phyloP scores from a whole-genome alignment of 2,113 vertebrate species.

The Hystrix cristata region DNA sequence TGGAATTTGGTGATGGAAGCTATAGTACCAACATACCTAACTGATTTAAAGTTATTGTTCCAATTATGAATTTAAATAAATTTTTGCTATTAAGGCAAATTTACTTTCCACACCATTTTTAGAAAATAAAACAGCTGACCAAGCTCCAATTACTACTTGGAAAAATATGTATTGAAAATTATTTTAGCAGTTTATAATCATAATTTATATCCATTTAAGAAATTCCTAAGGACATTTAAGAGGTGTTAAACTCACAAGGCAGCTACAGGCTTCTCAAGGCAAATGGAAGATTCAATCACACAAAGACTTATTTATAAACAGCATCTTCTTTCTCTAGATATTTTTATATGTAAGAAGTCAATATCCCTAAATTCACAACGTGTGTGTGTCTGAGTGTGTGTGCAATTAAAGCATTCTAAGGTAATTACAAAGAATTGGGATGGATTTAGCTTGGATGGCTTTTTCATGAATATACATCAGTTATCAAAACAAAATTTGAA shows the following conservation, averaged over 20 bases:
- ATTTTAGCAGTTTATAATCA: not conserved
- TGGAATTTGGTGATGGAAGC: slow-evolving; percentile 10
- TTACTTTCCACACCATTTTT: slow-evolving; percentile 2
- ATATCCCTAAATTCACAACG: not conserved
- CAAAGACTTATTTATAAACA: not conserved
- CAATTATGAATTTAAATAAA: slow-evolving; percentile 34
- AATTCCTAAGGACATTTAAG: slow-evolving; percentile 15
- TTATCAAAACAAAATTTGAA: not conserved
- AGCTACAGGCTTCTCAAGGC: not conserved
- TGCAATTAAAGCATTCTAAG: not conserved
- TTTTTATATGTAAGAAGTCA: not conserved
- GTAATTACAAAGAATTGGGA: not conserved
- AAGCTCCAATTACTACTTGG: not conserved
- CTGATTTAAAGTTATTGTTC: slow-evolving; percentile 49
- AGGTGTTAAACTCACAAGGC: not conserved
- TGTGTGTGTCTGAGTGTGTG: not conserved
- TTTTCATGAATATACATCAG: not conserved
- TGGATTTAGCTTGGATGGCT: not conserved
- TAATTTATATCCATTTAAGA: slow-evolving; percentile 5
- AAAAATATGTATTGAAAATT: not conserved
- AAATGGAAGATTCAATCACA: not conserved
- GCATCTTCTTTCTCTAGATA: not conserved
- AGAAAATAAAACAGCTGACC: slow-evolving; percentile 40
- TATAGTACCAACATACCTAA: slow-evolving; percentile 6
- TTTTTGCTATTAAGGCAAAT: slow-evolving; percentile 36